Base-by-base conservation (phyloP, 2,113 vertebrate species). In the Prionailurus bengalensis region DNA sequence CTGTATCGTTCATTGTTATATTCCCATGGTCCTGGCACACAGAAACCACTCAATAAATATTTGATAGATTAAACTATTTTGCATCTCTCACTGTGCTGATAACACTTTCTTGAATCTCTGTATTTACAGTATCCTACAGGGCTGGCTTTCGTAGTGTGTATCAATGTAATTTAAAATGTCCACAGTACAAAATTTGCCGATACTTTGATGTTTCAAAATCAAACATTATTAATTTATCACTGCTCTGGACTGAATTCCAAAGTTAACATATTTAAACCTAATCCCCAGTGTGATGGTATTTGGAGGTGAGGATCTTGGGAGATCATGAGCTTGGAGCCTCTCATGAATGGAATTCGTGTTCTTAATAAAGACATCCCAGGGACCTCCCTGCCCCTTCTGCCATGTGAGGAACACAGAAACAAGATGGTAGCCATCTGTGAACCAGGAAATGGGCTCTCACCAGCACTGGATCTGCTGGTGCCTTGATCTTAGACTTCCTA, bases 191-290 rank as follows among this genome's bases (percentile, higher is more conserved):
- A 91, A 88, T 63, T 73, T 83, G 55, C 25, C 42, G 36, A 45
- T 71, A 42, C 42, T 93, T 91, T 61, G 84, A 84, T 81, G 65
- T 84, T 61, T 79, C 42, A 79, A 88, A 78, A 71, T 84, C 53
- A n/a, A 4, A 9, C 31, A 25, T 58, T 45, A 63, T 53, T 36
- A 93, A 87, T 71, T 93, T 31, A 70, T 86, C 70, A 42, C 65
- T 82, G 16, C 31, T 73, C 31, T 51, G 48, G 53, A 89, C 11
- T 31, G 15, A 61, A 48, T 80, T 61, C 74, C 19, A n/a, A 61
- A 88, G 81, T 61, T 81, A 51, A 31, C 17, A 66, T 51, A 33
- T 51, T 16, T 65, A 51, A 48, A 48, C 16, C 17, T 31, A 94
- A 61, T 81, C 23, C 31, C 12, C 39, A 36, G 0, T 71, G 63